Conservation (phyloP, 2,113 vertebrate genomes). For the Erythrolamprus reginae region DNA sequence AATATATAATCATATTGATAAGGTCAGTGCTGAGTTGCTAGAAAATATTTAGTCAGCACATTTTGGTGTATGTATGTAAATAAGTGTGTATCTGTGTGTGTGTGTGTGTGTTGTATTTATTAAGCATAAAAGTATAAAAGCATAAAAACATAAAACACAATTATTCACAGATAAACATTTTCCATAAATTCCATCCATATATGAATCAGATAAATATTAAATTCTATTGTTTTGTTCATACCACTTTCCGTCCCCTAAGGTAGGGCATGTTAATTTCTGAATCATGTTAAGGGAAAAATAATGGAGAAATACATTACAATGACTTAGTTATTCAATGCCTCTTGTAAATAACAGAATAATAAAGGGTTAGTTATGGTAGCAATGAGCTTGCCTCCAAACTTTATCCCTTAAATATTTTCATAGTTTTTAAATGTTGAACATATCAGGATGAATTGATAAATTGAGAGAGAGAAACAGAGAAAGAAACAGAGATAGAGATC, state of each 20-base stretch:
- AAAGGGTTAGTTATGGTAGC: not conserved
- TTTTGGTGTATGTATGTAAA: not conserved
- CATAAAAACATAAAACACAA: not conserved
- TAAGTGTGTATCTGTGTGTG: no score
- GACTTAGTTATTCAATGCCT: not conserved
- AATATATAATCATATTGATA: not conserved
- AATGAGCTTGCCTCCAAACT: not conserved
- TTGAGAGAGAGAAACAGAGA: no score
- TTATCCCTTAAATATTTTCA: not conserved
- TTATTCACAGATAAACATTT: not conserved
- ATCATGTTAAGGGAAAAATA: not conserved
- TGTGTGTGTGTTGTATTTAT: not conserved
- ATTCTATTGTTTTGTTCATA: not conserved
- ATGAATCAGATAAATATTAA: not conserved
- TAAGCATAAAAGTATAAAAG: not conserved
- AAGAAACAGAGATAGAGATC: not conserved
- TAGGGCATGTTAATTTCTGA: not conserved
- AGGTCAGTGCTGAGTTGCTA: not conserved
- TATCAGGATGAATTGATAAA: not conserved
- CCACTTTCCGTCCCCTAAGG: not conserved
- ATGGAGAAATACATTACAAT: not conserved
- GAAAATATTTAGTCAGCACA: not conserved
- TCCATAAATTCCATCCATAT: not conserved
- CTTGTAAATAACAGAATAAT: not conserved
- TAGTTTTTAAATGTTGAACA: not conserved